These are phyloP conservation scores for Naso thynnoides DNA, from an alignment of 2,797 vertebrate genomes.

Conservation along the genomic window DNA sequence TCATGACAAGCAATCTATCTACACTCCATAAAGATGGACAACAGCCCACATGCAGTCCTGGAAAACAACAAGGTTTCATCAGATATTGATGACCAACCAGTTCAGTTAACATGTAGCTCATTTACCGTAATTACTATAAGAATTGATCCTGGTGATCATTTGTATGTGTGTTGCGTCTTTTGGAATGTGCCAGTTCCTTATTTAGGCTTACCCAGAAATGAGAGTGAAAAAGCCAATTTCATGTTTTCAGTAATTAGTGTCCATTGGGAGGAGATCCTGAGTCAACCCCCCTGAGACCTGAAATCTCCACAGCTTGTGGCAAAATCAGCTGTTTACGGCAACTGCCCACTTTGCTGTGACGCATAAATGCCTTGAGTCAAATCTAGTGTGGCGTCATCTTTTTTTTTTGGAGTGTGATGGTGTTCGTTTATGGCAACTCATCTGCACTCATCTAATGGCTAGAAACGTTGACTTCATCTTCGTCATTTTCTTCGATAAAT, in stretches of 20 bases:
- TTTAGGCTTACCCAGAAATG: conserved; percentile 13
- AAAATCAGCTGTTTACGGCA: conserved; percentile 5
- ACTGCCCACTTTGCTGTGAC: not conserved
- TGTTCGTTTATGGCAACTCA: not conserved
- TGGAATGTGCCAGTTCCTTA: not conserved
- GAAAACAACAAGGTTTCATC: conserved; percentile 14
- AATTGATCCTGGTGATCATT: conserved; percentile 36
- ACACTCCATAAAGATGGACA: conserved; percentile 2
- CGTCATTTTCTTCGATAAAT: conserved; percentile 1
- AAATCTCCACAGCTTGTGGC: conserved; percentile 6
- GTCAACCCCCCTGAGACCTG: conserved; percentile 21
- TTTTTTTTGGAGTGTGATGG: not conserved
- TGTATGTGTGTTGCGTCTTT: not conserved
- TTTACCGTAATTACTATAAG: conserved; percentile 40
- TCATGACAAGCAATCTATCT: not conserved
- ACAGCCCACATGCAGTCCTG: not conserved
- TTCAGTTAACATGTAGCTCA: conserved; percentile 28
- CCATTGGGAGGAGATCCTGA: conserved; percentile 26
- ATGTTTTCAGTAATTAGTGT: conserved; percentile 41
- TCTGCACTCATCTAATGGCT: not conserved
- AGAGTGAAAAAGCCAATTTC: not conserved
- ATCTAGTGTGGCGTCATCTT: conserved; percentile 5
- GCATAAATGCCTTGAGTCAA: conserved; percentile 25
- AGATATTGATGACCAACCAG: conserved; percentile 19
- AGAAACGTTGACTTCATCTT: not conserved